Evolutionary conservation across 2,888 invertebrate genomes (phyloP).

Genomic region (Eudemis profundana): DNA sequence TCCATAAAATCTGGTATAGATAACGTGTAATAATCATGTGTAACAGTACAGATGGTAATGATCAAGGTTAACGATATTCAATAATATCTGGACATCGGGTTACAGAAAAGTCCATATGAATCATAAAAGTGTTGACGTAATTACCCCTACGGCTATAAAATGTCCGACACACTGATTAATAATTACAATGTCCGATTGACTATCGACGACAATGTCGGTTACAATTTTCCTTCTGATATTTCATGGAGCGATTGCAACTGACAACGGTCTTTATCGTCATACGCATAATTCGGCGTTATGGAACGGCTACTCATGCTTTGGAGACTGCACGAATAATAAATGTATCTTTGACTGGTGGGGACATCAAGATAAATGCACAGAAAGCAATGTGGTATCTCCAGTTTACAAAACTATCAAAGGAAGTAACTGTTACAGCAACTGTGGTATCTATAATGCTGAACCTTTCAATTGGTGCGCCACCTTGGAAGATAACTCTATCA

Average conservation of each 20-base stretch:
- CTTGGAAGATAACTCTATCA: conserved; percentile 8
- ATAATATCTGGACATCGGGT: conserved; percentile 13
- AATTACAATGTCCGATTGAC: not conserved
- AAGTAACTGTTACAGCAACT: conserved; percentile 34
- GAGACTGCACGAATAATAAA: conserved; percentile 18
- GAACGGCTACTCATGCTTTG: conserved; percentile 12
- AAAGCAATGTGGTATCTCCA: conserved; percentile 17
- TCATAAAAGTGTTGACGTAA: not conserved
- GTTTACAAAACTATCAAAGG: conserved; percentile 30
- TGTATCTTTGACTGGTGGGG: conserved; percentile 33
- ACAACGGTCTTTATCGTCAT: conserved; percentile 17
- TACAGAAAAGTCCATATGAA: conserved; percentile 6
- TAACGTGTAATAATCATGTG: too few relatives aligned
- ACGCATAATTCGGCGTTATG: conserved; percentile 24
- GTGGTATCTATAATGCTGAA: conserved; percentile 22
- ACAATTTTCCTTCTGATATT: not conserved
- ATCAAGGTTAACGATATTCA: not conserved
- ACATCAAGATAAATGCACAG: not conserved
- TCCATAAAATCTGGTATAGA: too few relatives aligned
- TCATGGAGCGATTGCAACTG: not conserved
- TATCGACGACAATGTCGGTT: not conserved
- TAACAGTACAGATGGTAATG: not conserved
- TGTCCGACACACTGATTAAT: not conserved
- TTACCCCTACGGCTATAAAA: not conserved
- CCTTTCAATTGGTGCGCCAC: conserved; percentile 34